Evolutionary conservation across 2,797 vertebrate species (phyloP).

Genomic region (Rhinella marina): DNA sequence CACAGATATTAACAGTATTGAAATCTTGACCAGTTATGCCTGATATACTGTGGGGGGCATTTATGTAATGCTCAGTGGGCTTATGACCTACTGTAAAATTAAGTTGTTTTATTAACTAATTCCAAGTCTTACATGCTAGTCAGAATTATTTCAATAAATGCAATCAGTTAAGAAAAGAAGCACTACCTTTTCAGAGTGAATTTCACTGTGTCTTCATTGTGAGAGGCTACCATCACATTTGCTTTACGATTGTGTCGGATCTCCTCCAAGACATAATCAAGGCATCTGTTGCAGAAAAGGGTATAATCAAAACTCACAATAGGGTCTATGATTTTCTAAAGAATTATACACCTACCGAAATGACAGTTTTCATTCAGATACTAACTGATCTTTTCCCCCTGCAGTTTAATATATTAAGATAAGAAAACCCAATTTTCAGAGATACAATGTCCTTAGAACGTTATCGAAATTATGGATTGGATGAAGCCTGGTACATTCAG

Average conservation of each 20-base stretch:
- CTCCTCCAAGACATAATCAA: slow-evolving; percentile 87
- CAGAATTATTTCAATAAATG: not conserved
- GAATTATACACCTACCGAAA: not conserved
- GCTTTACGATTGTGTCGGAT: slow-evolving; percentile 77
- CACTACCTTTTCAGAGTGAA: slow-evolving; percentile 80
- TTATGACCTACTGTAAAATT: not conserved
- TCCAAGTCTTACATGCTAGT: not conserved
- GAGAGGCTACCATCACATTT: slow-evolving; percentile 91
- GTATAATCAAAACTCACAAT: slow-evolving; percentile 22
- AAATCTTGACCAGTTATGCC: not conserved
- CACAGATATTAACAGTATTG: not conserved
- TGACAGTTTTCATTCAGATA: not conserved
- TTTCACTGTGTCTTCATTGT: slow-evolving; percentile 87
- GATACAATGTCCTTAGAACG: not conserved
- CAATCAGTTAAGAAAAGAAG: slow-evolving; percentile 1
- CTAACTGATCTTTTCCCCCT: not conserved
- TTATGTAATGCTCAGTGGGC: not conserved
- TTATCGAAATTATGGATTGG: not conserved
- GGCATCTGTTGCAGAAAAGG: slow-evolving; percentile 76
- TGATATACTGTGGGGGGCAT: too few relatives aligned
- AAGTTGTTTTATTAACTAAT: not conserved
- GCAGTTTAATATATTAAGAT: not conserved
- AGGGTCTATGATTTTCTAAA: not conserved
- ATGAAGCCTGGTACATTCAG: not conserved
- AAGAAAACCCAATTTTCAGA: not conserved